Percentiles rank a stretch among this genome's conserved stretches.
Conservation (phyloP, 2,797 vertebrate genomes). For the Tenualosa thibaudeaui region DNA sequence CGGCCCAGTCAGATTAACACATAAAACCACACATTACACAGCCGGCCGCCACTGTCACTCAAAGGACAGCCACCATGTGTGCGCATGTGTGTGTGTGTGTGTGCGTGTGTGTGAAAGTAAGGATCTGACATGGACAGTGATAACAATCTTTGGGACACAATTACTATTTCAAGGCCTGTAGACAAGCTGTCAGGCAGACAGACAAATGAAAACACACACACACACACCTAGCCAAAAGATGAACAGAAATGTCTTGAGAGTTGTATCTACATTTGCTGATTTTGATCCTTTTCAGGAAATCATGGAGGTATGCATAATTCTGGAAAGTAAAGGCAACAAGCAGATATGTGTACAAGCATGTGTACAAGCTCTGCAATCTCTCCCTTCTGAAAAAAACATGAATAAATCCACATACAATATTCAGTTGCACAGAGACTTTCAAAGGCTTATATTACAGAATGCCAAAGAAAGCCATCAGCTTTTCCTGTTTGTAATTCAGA, state of each 20-base stretch:
- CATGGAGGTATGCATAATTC: slow-evolving; percentile 3
- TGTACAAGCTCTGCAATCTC: not conserved
- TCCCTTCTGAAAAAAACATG: not conserved
- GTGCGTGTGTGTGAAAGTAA: not conserved
- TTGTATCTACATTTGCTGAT: not conserved
- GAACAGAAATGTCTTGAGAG: not conserved
- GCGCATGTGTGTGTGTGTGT: not conserved
- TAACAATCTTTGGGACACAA: not conserved
- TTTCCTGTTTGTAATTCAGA: not conserved
- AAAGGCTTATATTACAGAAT: not conserved
- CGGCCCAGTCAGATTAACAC: slow-evolving; percentile 84
- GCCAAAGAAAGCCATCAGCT: not conserved
- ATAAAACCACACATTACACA: slow-evolving; percentile 66
- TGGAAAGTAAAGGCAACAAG: not conserved
- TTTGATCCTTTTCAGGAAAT: not conserved
- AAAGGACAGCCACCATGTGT: not conserved
- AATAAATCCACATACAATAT: not conserved
- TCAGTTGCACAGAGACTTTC: slow-evolving; percentile 28
- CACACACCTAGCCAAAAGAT: not conserved
- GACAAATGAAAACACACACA: not conserved
- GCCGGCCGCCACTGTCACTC: not conserved
- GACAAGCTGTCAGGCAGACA: slow-evolving; percentile 12
- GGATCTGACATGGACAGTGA: not conserved
- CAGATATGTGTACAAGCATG: not conserved
- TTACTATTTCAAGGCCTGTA: slow-evolving; percentile 11